Base-by-base conservation (phyloP, 2,797 vertebrate genomes). In the Pangasius mekongensis region DNA sequence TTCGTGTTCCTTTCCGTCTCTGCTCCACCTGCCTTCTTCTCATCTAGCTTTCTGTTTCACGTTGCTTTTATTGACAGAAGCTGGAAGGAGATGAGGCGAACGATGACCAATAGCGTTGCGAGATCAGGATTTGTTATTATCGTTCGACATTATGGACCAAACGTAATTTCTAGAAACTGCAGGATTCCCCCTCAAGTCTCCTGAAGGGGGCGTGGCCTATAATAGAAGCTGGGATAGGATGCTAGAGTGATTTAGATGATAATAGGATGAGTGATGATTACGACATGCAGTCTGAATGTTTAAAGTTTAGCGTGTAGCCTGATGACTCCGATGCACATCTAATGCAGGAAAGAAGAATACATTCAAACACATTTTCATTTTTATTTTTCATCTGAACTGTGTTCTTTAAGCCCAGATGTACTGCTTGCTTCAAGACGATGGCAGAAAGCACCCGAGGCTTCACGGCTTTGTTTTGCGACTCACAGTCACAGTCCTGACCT, bases 401-500 rank as follows among this genome's bases (percentile, higher is more conserved):
- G 86, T 93, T 94, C 91, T 92, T 92, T 92, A 60, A 91, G 87
- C 91, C 73, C 89, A 91, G 91, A 92, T 86, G 74, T 87, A 78
- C 76, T 90, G 81, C 74, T 89, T 69, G 24, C 89, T 90, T 91
- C 86, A n/a, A 82, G 88, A 93, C 30, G 56, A 77, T 67, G 54
- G 14, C 91, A 89, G 91, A 87, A 90, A 93, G 74, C 77, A 77
- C 86, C 76, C 83, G 87, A 62, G 83, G 58, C 76, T 81, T 64
- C 33, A 9, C 60, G 16, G 93, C 93, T 94, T 93, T 91, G 91
- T 87, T 95, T 90, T 93, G 77, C 91, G 91, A 87, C 84, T 83
- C 77, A n/a, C 77, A n/a, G 49, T 89, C 66, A 91, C 86, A 90
- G 89, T 90, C 91, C 60, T 92, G 92, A 94, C 93, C 93, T 94